Base-by-base conservation (phyloP, 2,113 vertebrate species). In the Neodon shergylaensis region DNA sequence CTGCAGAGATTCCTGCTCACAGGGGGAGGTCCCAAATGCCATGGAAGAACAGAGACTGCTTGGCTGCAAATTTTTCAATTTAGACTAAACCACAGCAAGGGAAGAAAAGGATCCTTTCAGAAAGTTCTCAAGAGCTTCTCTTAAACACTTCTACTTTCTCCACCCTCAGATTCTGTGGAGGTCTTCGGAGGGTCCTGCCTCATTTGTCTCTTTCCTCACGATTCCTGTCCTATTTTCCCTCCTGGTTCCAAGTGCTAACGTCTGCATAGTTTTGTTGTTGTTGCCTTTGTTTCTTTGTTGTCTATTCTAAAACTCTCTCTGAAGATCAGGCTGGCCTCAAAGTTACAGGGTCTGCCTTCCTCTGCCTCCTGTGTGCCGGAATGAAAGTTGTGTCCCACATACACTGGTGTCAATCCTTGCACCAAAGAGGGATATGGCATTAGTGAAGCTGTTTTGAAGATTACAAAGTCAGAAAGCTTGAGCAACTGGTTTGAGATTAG, bases 1-100 rank as follows among this genome's bases (percentile, higher is more conserved):
- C 24, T 21, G 1, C 11, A 47, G 49, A 49, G 4, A 54, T 72
- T 63, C 58, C 39, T 3, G 0, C 2, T 5, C 19, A 26, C 2
- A n/a, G 0, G 11, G 87, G 66, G 47, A 79, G 36, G 6, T 36
- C 31, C 3, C 10, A 54, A 28, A 68, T 24, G 73, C 9, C 39
- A 39, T 0, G 9, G 79, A 9, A 49, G 26, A 31, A 21, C 10
- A 94, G 82, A 39, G 5, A 2, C 1, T 77, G 63, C 47, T 74
- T 87, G 82, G 14, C 5, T 52, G 9, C 21, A 49, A 4, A 83
- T 78, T 94, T 95, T 86, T 49, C 44, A 92, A 36, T 47, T 49
- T 81, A 66, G 84, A 58, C 84, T 13, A 24, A 84, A 58, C 6
- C 85, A 93, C 3, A 77, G 36, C 19, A 90, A 70, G 77, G 19